Evolutionary conservation across 2,888 invertebrate species (phyloP).

Genomic region (Agrypnus murinus): DNA sequence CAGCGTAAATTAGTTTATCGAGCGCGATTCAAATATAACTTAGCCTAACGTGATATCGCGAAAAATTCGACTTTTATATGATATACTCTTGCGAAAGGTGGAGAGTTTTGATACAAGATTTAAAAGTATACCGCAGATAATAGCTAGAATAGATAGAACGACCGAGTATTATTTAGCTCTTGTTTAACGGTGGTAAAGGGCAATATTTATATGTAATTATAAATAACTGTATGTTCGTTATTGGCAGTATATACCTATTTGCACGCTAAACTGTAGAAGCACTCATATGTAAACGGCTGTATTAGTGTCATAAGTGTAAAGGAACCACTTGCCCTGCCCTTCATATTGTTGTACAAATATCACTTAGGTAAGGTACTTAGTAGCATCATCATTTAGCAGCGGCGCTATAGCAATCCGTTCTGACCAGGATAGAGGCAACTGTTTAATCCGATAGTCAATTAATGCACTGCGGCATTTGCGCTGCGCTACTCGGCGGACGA

Average conservation of each 20-base stretch:
- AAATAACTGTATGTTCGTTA: conserved; percentile 68
- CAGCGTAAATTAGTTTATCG: conserved; percentile 56
- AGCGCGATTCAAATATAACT: conserved; percentile 60
- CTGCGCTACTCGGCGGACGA: conserved; percentile 37
- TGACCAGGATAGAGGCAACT: conserved; percentile 56
- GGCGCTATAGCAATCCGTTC: conserved; percentile 56
- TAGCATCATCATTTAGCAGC: conserved; percentile 57
- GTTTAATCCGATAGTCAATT: conserved; percentile 60
- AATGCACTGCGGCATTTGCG: conserved; percentile 51
- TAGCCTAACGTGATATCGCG: conserved; percentile 70
- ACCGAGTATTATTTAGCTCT: conserved; percentile 68
- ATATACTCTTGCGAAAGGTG: conserved; percentile 67
- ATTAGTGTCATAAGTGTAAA: conserved; percentile 70
- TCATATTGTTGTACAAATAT: conserved; percentile 63
- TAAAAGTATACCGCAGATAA: conserved; percentile 69
- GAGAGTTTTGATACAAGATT: conserved; percentile 71
- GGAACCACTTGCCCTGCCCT: conserved; percentile 67
- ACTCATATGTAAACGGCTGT: conserved; percentile 70
- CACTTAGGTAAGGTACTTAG: conserved; percentile 60
- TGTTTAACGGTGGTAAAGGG: conserved; percentile 54
- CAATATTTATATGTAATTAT: conserved; percentile 63
- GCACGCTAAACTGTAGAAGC: conserved; percentile 70
- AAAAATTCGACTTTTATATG: conserved; percentile 69
- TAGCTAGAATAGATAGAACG: conserved; percentile 61
- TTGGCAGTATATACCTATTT: conserved; percentile 66